A percentile compares a stretch with the other conserved stretches of the same genome.
Conservation (phyloP, 2,113 vertebrate species). For the Neogobius melanostomus region DNA sequence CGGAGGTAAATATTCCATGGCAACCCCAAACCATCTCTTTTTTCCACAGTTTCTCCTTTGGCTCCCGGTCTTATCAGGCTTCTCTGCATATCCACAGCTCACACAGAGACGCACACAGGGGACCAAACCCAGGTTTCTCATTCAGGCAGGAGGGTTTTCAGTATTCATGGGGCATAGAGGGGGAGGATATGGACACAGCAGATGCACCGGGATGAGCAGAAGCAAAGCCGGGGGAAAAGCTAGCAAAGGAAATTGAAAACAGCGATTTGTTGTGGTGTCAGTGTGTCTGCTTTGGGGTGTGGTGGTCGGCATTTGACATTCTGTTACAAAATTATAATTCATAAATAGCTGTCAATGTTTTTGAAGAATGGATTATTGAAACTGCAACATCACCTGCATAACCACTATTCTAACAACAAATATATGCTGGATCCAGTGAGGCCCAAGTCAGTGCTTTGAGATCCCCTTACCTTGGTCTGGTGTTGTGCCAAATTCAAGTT, state of each 20-base stretch:
- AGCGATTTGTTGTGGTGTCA: constrained; percentile 6
- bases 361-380: neutral
- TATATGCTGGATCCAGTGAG: constrained; percentile 5
- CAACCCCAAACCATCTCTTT: constrained; percentile 9
- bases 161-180: constrained; percentile 45
- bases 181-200: constrained; percentile 41
- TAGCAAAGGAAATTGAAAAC: constrained; percentile 16
- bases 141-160: constrained; percentile 27
- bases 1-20: constrained; percentile 10
- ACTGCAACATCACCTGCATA: constrained; percentile 45
- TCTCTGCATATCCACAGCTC: constrained; percentile 30
- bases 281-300: neutral
- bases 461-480: constrained; percentile 30
- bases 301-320: neutral
- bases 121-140: constrained; percentile 5
- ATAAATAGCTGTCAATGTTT: neutral
- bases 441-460: constrained; percentile 15
- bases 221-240: neutral
- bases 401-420: constrained; percentile 13
- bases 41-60: neutral
- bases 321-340: too few relatives aligned
- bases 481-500: constrained; percentile 35
- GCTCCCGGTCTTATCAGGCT: neutral
- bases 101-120: constrained; percentile 14
- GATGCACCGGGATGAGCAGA: constrained; percentile 11